Conservation (phyloP, 2,888 invertebrate species). For the Lycocerus yunnanus region DNA sequence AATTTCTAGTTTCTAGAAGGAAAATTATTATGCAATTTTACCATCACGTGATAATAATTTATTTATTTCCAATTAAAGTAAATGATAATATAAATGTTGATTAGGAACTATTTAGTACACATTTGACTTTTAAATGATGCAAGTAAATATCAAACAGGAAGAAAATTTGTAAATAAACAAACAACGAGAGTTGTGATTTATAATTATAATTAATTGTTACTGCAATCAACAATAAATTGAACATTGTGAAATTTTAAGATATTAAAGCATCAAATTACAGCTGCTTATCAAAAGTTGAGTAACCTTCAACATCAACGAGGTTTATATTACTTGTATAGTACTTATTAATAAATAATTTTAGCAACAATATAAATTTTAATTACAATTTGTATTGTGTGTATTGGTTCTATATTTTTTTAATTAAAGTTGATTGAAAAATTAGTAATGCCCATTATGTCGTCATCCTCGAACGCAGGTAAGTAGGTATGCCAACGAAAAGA, state of each 20-base stretch:
- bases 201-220: neutral
- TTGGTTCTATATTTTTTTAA: neutral
- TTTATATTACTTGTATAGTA: neutral
- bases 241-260: neutral
- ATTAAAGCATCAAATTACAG: neutral
- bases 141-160: neutral
- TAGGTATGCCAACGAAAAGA: neutral
- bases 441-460: neutral
- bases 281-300: neutral
- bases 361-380: neutral
- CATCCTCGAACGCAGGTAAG: neutral
- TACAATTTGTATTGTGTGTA: neutral
- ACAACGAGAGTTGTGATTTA: neutral
- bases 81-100: neutral
- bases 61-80: neutral
- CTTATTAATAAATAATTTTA: neutral
- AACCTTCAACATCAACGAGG: neutral
- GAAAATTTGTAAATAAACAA: neutral
- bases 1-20: neutral
- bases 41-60: neutral
- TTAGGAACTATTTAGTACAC: neutral
- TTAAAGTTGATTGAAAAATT: neutral
- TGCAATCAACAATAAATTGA: neutral
- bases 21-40: neutral
- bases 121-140: neutral